Percentiles rank a stretch among this genome's conserved stretches.
phyloP scores from a whole-genome alignment of 2,888 invertebrate species.

The Acrobasis consociella region DNA sequence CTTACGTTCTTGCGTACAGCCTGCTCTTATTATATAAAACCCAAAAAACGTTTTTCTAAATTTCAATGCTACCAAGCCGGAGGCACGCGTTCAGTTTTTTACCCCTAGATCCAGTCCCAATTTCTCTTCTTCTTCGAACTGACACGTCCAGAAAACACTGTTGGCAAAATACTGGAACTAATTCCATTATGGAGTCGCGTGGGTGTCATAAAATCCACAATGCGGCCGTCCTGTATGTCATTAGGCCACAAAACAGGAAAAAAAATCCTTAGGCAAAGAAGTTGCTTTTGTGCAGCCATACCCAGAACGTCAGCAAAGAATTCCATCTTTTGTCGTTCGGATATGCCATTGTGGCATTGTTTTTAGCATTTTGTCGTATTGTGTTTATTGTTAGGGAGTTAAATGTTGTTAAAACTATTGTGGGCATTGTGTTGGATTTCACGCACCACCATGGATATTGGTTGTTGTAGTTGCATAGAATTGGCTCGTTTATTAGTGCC shows the following conservation, averaged over 20 bases:
- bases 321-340: slow-evolving; percentile 49
- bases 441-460: slow-evolving; percentile 57
- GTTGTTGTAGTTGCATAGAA: slow-evolving; percentile 64
- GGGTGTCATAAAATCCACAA: slow-evolving; percentile 79
- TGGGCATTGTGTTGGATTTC: slow-evolving; percentile 66
- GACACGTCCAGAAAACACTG: slow-evolving; percentile 52
- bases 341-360: slow-evolving; percentile 64
- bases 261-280: slow-evolving; percentile 44
- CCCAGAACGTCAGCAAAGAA: slow-evolving; percentile 61
- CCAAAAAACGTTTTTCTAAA: background rate
- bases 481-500: slow-evolving; percentile 73
- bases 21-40: background rate
- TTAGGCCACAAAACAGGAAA: slow-evolving; percentile 45
- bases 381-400: slow-evolving; percentile 77
- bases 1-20: too few relatives aligned
- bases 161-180: slow-evolving; percentile 80
- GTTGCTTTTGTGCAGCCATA: slow-evolving; percentile 59
- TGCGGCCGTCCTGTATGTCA: slow-evolving; percentile 67
- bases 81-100: slow-evolving; percentile 76
- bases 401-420: slow-evolving; percentile 76
- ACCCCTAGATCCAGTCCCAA: slow-evolving; percentile 48
- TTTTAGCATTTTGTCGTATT: slow-evolving; percentile 67
- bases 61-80: slow-evolving; percentile 21
- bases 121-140: slow-evolving; percentile 72
- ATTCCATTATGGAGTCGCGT: slow-evolving; percentile 79